These are phyloP conservation scores for Carcina quercana DNA, from an alignment of 2,888 invertebrate genomes.

Conservation along the genomic window DNA sequence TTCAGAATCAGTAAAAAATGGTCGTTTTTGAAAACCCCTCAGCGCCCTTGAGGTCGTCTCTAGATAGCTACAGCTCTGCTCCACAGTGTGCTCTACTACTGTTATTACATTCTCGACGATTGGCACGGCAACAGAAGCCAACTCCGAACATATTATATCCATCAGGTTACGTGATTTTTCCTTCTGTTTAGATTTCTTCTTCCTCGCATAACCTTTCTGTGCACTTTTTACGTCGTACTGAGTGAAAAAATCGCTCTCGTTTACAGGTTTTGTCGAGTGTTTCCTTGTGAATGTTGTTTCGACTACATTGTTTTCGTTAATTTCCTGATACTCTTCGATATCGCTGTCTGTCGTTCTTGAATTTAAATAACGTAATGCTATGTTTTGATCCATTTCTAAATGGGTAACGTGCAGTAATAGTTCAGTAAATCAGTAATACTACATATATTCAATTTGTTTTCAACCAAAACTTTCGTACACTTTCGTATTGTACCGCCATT, in stretches of 20 bases:
- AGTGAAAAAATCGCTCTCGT: conserved; percentile 50
- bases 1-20: conserved; percentile 30
- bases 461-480: background rate
- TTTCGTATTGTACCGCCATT: conserved; percentile 26
- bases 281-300: conserved; percentile 25
- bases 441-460: background rate
- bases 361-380: conserved; percentile 39
- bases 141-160: conserved; percentile 48
- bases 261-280: conserved; percentile 23
- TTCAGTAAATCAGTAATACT: background rate
- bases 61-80: conserved; percentile 27
- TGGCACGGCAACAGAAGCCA: conserved; percentile 32
- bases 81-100: conserved; percentile 22
- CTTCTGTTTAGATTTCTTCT: conserved; percentile 40
- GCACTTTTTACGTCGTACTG: conserved; percentile 30
- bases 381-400: conserved; percentile 38
- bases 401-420: too few species aligned
- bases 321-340: conserved; percentile 58
- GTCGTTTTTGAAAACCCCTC: conserved; percentile 22
- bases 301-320: conserved; percentile 28
- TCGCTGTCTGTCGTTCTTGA: conserved; percentile 31
- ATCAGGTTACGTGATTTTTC: conserved; percentile 34
- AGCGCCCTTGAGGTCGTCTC: conserved; percentile 19
- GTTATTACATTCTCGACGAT: conserved; percentile 38
- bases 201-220: conserved; percentile 27